These are phyloP conservation scores for Champsocephalus gunnari DNA, from an alignment of 2,797 vertebrate genomes.

Conservation along the genomic window DNA sequence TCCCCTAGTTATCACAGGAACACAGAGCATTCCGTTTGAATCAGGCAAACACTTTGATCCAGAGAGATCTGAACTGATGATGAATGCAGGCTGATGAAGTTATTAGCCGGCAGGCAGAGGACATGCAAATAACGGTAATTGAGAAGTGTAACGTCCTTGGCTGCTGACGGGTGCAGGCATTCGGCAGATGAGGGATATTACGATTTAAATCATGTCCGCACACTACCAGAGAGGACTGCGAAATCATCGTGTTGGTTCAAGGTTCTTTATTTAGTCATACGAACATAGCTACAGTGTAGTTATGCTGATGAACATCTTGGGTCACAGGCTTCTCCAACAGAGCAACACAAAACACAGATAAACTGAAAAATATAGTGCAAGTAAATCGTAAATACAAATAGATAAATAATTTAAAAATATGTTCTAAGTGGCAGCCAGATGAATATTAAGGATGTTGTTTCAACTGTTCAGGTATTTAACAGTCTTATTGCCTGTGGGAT, in stretches of 20 bases:
- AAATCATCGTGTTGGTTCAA: slow-evolving; percentile 37
- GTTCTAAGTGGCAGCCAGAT: too few species aligned
- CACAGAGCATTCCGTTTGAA: slow-evolving; percentile 9
- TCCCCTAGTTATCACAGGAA: slow-evolving; percentile 33
- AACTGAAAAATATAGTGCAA: too few species aligned
- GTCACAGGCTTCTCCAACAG: too few species aligned
- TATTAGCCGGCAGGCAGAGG: slow-evolving; percentile 42
- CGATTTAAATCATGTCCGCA: slow-evolving; percentile 60
- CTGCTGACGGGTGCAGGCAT: slow-evolving; percentile 42
- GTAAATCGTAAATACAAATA: too few species aligned
- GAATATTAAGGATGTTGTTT: too few species aligned
- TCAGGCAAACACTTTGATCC: slow-evolving; percentile 24
- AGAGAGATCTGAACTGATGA: slow-evolving; percentile 30
- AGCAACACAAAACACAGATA: too few species aligned
- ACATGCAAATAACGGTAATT: slow-evolving; percentile 38
- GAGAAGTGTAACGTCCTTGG: slow-evolving; percentile 58
- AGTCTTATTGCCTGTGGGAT: too few species aligned
- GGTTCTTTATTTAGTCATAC: too few species aligned
- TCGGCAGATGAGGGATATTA: slow-evolving; percentile 63
- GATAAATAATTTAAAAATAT: too few species aligned
- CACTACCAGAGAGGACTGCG: slow-evolving; percentile 40
- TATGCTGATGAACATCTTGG: too few species aligned
- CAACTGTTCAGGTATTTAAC: too few species aligned
- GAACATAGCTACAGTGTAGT: too few species aligned
- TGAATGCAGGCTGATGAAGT: slow-evolving; percentile 29